A percentile compares a stretch with the other conserved stretches of the same genome.
Evolutionary conservation across 2,797 vertebrate genomes (phyloP).

Genomic region (Fistularia tabacaria): DNA sequence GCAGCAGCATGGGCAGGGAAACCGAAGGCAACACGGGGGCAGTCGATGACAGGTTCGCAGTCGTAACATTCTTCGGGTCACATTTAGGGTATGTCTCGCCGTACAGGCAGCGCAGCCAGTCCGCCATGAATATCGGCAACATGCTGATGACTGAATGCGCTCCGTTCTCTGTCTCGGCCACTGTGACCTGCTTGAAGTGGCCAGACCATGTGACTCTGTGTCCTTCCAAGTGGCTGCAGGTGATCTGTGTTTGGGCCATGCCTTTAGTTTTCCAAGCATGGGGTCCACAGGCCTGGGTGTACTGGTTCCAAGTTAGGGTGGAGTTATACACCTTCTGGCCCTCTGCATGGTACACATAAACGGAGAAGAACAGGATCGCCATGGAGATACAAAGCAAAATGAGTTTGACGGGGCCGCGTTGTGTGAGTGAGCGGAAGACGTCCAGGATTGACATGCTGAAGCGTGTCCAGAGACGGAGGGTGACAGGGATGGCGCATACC

Average conservation of each 20-base stretch:
- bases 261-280: slow-evolving; percentile 89
- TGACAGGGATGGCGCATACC: slow-evolving; percentile 82
- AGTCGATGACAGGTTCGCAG: slow-evolving; percentile 36
- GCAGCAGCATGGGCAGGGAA: slow-evolving; percentile 43
- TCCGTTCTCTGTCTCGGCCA: slow-evolving; percentile 92
- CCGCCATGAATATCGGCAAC: slow-evolving; percentile 85
- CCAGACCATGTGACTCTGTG: slow-evolving; percentile 93
- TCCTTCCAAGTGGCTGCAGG: slow-evolving; percentile 93
- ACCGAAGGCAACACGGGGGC: neutral
- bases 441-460: slow-evolving; percentile 81
- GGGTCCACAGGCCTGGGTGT: slow-evolving; percentile 84
- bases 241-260: slow-evolving; percentile 90
- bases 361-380: slow-evolving; percentile 85
- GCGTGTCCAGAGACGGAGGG: slow-evolving; percentile 85
- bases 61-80: slow-evolving; percentile 70
- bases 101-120: slow-evolving; percentile 94
- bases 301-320: slow-evolving; percentile 88
- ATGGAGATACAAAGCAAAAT: slow-evolving; percentile 89
- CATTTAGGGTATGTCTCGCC: slow-evolving; percentile 90
- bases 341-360: slow-evolving; percentile 90
- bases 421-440: slow-evolving; percentile 78
- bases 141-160: slow-evolving; percentile 90
- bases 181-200: slow-evolving; percentile 84
- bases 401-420: slow-evolving; percentile 89
- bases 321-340: slow-evolving; percentile 96